phyloP scores from a whole-genome alignment of 2,113 vertebrate genomes.

The Pantherophis guttatus region DNA sequence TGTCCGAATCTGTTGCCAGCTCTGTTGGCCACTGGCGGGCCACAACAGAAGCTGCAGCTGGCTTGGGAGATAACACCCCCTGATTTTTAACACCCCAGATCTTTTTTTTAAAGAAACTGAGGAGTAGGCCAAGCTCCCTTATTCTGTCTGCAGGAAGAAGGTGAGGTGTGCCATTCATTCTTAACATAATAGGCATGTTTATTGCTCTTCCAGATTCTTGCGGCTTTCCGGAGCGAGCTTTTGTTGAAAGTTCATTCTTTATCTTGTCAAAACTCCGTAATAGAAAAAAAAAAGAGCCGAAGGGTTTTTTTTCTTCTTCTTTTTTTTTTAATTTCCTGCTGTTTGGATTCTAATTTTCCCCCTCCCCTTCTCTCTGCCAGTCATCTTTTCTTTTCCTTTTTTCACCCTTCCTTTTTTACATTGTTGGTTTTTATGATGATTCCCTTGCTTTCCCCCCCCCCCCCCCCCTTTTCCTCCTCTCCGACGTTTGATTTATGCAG shows the following conservation, averaged over 20 bases:
- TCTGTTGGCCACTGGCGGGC: too few species aligned
- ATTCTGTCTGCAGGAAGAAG: slow-evolving; percentile 25
- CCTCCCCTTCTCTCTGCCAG: slow-evolving; percentile 3
- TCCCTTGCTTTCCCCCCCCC: neutral
- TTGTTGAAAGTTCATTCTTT: slow-evolving; percentile 36
- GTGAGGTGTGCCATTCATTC: slow-evolving; percentile 20
- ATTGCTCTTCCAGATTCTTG: slow-evolving; percentile 17
- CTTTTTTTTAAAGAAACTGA: neutral
- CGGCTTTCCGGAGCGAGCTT: slow-evolving; percentile 42
- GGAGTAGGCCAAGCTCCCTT: neutral
- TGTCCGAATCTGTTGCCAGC: too few species aligned
- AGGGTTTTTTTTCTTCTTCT: slow-evolving; percentile 18
- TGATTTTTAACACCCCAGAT: slow-evolving; percentile 6
- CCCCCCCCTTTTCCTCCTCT: neutral
- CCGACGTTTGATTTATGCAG: slow-evolving; percentile 43
- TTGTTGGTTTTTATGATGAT: neutral
- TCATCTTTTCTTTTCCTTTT: neutral
- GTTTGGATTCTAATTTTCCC: slow-evolving; percentile 30
- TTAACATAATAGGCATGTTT: neutral
- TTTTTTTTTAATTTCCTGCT: slow-evolving; percentile 57
- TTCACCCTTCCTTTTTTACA: too few species aligned
- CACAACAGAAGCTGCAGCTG: neutral
- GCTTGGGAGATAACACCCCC: neutral
- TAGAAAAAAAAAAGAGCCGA: slow-evolving; percentile 29
- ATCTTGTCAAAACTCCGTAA: slow-evolving; percentile 54